Percentiles rank a stretch among this genome's conserved stretches.
Conservation (phyloP, 2,888 invertebrate species). For the Merodon equestris region DNA sequence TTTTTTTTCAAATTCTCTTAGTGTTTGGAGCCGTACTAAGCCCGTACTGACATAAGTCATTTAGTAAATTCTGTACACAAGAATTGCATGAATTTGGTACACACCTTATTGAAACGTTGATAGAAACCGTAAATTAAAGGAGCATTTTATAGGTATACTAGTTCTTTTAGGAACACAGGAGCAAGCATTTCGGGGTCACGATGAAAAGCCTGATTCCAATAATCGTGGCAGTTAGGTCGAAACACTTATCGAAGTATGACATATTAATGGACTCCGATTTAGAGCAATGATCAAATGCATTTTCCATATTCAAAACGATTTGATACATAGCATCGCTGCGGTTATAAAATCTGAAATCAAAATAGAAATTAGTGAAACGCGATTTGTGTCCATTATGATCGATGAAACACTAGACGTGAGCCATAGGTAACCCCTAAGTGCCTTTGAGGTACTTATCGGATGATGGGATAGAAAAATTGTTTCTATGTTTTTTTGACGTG, state of each 20-base stretch:
- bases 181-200: too few relatives aligned
- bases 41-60: slow-evolving; percentile 20
- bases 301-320: too few relatives aligned
- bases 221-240: slow-evolving; percentile 23
- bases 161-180: slow-evolving; percentile 23
- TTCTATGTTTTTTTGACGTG: slow-evolving; percentile 22
- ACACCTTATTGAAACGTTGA: slow-evolving; percentile 25
- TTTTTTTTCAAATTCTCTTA: slow-evolving; percentile 23
- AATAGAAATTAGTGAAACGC: too few relatives aligned
- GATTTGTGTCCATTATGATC: too few relatives aligned
- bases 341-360: too few relatives aligned
- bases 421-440: slow-evolving; percentile 21
- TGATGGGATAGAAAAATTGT: too few relatives aligned
- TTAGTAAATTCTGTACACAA: slow-evolving; percentile 7
- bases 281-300: slow-evolving; percentile 33
- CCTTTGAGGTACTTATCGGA: slow-evolving; percentile 16
- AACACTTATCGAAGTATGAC: slow-evolving; percentile 37
- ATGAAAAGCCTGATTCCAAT: too few relatives aligned
- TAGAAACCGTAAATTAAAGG: slow-evolving; percentile 20
- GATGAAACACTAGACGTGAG: too few relatives aligned
- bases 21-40: slow-evolving; percentile 19
- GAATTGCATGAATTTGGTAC: slow-evolving; percentile 18
- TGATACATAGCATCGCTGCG: slow-evolving; percentile 30
- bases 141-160: slow-evolving; percentile 17
- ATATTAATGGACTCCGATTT: slow-evolving; percentile 31